Base-by-base conservation (phyloP, 2,113 vertebrate genomes). In the Phalacrocorax aristotelis region DNA sequence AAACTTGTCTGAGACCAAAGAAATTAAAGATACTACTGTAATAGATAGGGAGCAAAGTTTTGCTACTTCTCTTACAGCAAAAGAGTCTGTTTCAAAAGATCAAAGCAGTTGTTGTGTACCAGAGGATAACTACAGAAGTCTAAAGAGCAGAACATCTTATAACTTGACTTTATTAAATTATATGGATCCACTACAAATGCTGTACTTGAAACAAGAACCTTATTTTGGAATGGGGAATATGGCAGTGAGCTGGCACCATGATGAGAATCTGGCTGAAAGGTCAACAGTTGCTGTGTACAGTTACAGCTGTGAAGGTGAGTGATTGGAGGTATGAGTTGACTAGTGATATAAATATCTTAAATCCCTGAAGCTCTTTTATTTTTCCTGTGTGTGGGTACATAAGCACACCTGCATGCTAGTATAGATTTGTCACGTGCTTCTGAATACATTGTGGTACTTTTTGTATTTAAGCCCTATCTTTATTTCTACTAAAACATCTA, bases 241-340 rank as follows among this genome's bases (percentile, higher is more conserved):
- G 99, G 99, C 99, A 1, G 99, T 99, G 87, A 99, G 99, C 93
- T 99, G 99, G 99, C 99, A 99, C 95, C 99, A 99, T 2, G 99
- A 99, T 1, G 99, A 99, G 97, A 99, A 99, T 88, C 98, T 99
- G 93, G 98, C 99, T 94, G 98, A 98, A 54, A 97, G 98, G 93
- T 99, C 99, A 4, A 98, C 99, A 0, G 99, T 99, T 79, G 99
- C 99, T 17, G 99, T 99, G 89, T 99, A 99, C 98, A 99, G 97
- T 97, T 99, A 99, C 71, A 99, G 98, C 98, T 99, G 98, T 93
- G 98, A 98, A 90, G 98, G 98, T 98, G 97, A 65, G 97, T 96
- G 52, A 6, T 32, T 44, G 30, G 78, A 57, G 55, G 30, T 54
- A 12, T 6, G 8, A 83, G 85, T 54, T n/a, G 95, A 71, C 69